Evolutionary conservation across 1,140 invertebrate genomes (phyloP).

Genomic region (Coelopa frigida): DNA sequence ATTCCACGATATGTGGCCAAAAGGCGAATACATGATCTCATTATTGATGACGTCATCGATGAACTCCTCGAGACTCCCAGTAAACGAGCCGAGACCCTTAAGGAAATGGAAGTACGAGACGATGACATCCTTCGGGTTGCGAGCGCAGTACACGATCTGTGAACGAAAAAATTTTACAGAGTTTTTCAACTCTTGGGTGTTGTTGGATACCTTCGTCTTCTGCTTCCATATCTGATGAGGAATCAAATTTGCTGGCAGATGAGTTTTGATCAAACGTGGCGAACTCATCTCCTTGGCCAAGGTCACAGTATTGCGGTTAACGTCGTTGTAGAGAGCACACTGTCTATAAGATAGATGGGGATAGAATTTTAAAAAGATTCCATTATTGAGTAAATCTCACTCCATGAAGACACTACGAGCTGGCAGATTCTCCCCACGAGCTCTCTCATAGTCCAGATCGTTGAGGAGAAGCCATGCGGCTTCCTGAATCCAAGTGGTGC

Average conservation of each 20-base stretch:
- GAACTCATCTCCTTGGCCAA: constrained; percentile 32
- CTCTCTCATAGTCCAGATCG: constrained; percentile 46
- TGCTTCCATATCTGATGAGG: constrained; percentile 48
- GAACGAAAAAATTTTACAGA: neutral
- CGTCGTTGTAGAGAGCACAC: neutral
- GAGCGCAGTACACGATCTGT: constrained; percentile 63
- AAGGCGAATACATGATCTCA: constrained; percentile 49
- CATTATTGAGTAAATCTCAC: constrained; percentile 16
- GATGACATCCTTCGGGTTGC: constrained; percentile 69
- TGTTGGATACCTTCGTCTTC: constrained; percentile 49
- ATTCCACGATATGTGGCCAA: constrained; percentile 50
- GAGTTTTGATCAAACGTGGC: constrained; percentile 58
- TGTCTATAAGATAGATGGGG: too few species aligned
- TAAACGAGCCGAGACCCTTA: constrained; percentile 49
- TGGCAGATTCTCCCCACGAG: constrained; percentile 50
- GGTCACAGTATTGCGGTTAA: constrained; percentile 25
- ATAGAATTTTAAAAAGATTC: too few species aligned
- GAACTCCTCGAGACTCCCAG: constrained; percentile 54
- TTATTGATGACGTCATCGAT: constrained; percentile 52
- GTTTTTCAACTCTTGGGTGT: neutral
- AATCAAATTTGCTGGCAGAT: constrained; percentile 57
- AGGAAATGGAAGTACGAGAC: constrained; percentile 67
- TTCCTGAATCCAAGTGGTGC: constrained; percentile 62
- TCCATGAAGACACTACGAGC: constrained; percentile 47
- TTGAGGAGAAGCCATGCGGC: constrained; percentile 55